These are phyloP conservation scores for Tringa solitaria DNA, from an alignment of 2,113 vertebrate genomes.

Conservation along the genomic window DNA sequence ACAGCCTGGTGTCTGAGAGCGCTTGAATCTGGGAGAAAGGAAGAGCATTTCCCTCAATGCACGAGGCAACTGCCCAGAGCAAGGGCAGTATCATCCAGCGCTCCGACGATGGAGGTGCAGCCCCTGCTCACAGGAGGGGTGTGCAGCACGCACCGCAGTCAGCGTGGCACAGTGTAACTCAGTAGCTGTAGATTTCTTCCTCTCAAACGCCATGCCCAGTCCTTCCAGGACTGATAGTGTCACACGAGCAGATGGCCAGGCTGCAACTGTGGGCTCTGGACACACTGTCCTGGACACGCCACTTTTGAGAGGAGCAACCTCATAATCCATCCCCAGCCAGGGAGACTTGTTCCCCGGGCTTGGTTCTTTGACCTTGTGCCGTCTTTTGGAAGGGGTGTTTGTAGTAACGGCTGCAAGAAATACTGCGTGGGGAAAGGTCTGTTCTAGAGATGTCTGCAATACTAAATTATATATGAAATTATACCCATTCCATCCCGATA, in stretches of 20 bases:
- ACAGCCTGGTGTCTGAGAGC: background rate
- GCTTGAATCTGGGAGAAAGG: background rate
- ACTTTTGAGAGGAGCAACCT: background rate
- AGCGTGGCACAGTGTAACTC: background rate
- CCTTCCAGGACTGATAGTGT: background rate
- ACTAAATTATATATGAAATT: background rate
- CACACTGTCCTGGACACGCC: rapidly evolving
- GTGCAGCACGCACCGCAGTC: background rate
- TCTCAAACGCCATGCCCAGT: background rate
- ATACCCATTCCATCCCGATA: background rate
- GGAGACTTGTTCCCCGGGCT: background rate
- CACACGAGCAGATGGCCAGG: background rate
- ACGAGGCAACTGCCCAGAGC: background rate
- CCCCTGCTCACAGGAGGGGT: background rate
- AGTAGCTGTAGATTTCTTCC: background rate
- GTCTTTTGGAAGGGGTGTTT: background rate
- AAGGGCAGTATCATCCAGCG: background rate
- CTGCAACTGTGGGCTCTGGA: background rate
- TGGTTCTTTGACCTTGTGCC: background rate
- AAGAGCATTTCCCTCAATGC: rapidly evolving
- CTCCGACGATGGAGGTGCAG: background rate
- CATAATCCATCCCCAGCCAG: background rate
- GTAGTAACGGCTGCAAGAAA: background rate
- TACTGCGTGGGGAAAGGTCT: background rate
- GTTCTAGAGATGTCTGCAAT: background rate